Percentiles rank a stretch among this genome's conserved stretches.
These are phyloP conservation scores for Lasioglossum leucozonium DNA, from an alignment of 2,888 invertebrate genomes.

Conservation along the genomic window DNA sequence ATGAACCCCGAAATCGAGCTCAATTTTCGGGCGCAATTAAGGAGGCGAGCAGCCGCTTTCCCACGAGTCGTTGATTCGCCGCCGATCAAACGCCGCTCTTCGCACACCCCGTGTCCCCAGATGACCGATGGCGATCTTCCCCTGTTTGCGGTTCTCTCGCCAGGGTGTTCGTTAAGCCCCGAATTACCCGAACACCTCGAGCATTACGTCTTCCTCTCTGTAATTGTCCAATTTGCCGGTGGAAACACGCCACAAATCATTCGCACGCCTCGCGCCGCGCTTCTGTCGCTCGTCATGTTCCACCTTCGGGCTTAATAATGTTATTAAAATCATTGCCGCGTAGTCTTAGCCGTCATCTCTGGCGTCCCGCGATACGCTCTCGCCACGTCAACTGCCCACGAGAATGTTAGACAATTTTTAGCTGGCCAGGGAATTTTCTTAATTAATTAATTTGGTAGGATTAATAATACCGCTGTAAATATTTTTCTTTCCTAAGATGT, in stretches of 20 bases:
- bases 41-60: constrained; percentile 28
- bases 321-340: constrained; percentile 49
- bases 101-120: background rate
- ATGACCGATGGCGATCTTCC: constrained; percentile 40
- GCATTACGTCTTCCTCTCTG: constrained; percentile 54
- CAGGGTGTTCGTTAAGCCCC: constrained; percentile 42
- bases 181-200: constrained; percentile 51
- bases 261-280: constrained; percentile 20
- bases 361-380: background rate
- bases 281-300: constrained; percentile 12
- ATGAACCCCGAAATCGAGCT: background rate
- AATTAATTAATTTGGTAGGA: too few relatives aligned
- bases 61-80: constrained; percentile 44
- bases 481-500: too few relatives aligned
- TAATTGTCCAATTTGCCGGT: constrained; percentile 62
- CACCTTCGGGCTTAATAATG: constrained; percentile 36
- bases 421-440: background rate
- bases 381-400: background rate
- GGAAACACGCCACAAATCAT: constrained; percentile 39
- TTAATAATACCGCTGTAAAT: too few relatives aligned
- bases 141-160: background rate
- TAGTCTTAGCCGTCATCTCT: constrained; percentile 10
- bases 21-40: constrained; percentile 38
- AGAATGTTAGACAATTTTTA: background rate
- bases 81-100: constrained; percentile 32